Evolutionary conservation across 2,888 invertebrate genomes (phyloP), one percentile per base, ranked within the genome.

Genomic region (Cephalotes varians): DNA sequence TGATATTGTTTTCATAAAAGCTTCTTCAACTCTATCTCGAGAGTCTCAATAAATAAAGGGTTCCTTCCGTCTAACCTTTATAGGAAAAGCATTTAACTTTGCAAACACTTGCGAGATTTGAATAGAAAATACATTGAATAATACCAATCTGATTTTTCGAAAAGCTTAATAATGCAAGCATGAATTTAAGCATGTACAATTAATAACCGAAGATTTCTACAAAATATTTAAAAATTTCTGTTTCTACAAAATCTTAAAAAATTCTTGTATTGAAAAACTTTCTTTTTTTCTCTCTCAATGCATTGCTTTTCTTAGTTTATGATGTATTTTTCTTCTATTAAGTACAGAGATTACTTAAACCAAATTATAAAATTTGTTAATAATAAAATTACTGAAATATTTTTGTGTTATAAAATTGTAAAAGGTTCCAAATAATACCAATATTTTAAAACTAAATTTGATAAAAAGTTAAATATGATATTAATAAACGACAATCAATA

Each of bases 1-100:
- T 65, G 67, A 76, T 65, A 65, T 49, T 76, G 65, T 65, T 65
- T 67, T 31, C n/a, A 54, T 65, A 12, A 54, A 65, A 54, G 15
- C 40, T 37, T 51, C 25, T 37, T 34, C 49, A 34, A 34, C 25
- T 47, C 15, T 44, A 25, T 72, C 40, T 37, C 40, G 10, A 28
- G 21, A 31, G 28, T 58, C n/a, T 56, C 15, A 25, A 72, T 51
- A 74, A 62, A 74, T 62, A 49, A 62, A 62, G 6, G 6, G 6
- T 60, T 34, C 18, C 18, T 49, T 18, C 12, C 6, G 6, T n/a
- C 7, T 64, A 51, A 62, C 58, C 4, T n/a, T 74, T 54, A 40
- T 15, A 54, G 9, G 6, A 31, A 54, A 40, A 65, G n/a, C 40
- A 54, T 15, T 76, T 51, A 64, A 76, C 12, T 65, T 54, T 67